A percentile compares a stretch with the other conserved stretches of the same genome.
Evolutionary conservation across 2,113 vertebrate species (phyloP).

Genomic region (Progne subis): DNA sequence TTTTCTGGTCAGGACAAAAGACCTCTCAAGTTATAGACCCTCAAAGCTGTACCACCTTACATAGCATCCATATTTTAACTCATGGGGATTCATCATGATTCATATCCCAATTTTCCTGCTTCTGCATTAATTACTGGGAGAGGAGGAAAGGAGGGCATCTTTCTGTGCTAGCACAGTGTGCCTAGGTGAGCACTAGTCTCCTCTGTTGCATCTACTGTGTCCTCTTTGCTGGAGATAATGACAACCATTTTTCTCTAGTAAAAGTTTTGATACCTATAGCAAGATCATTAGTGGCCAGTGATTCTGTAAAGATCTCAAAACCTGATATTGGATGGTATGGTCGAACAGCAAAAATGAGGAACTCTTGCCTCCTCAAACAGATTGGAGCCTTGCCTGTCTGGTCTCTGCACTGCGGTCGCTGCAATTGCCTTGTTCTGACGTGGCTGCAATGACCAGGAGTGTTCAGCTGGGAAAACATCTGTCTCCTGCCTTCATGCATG

Average conservation of each 20-base stretch:
- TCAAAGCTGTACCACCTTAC: background rate
- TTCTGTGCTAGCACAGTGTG: background rate
- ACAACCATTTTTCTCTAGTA: background rate
- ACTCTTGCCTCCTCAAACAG: background rate
- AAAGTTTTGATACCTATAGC: background rate
- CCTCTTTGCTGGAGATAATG: background rate
- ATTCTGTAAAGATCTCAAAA: background rate
- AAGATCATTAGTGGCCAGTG: background rate
- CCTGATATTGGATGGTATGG: background rate
- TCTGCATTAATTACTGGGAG: background rate
- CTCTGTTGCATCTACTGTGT: background rate
- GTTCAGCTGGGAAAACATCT: background rate
- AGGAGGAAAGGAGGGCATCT: background rate
- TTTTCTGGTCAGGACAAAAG: background rate
- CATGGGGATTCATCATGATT: background rate
- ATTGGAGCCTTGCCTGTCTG: background rate
- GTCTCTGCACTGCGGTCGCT: rapidly evolving
- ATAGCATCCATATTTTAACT: background rate
- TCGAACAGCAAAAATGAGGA: background rate
- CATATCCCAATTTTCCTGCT: background rate
- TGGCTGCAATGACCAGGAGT: background rate
- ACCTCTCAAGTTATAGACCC: background rate
- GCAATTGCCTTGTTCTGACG: background rate
- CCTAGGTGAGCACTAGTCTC: background rate
- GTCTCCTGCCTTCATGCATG: background rate